phyloP scores from a whole-genome alignment of 2,888 invertebrate species.

The Pseudanteris insignis region DNA sequence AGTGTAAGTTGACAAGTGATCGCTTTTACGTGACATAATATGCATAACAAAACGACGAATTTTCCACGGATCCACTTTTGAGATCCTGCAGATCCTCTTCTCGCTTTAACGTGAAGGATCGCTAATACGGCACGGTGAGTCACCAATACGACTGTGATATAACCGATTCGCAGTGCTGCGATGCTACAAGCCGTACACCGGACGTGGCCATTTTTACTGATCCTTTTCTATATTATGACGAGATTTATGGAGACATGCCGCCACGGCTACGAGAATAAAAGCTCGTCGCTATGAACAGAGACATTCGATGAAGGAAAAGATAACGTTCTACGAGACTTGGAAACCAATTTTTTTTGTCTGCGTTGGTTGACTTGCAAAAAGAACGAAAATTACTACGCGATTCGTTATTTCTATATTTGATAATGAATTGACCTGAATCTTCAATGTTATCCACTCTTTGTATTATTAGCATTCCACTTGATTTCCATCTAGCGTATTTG shows the following conservation, averaged over 20 bases:
- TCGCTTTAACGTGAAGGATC: conserved; percentile 39
- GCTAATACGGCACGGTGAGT: conserved; percentile 37
- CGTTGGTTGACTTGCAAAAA: conserved; percentile 6
- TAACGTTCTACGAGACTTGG: conserved; percentile 35
- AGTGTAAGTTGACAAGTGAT: conserved; percentile 36
- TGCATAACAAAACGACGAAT: conserved; percentile 52
- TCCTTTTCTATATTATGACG: conserved; percentile 65
- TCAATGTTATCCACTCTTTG: too few relatives aligned
- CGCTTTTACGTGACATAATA: conserved; percentile 37
- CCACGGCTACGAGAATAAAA: conserved; percentile 42
- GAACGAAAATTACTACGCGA: too few relatives aligned
- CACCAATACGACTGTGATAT: conserved; percentile 28
- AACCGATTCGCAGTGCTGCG: conserved; percentile 35
- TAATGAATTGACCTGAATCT: too few relatives aligned
- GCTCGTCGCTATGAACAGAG: conserved; percentile 24
- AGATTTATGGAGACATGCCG: conserved; percentile 64
- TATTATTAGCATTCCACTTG: too few relatives aligned
- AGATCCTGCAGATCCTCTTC: conserved; percentile 42
- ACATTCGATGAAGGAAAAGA: conserved; percentile 38
- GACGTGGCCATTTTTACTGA: conserved; percentile 63
- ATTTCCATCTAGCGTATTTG: too few relatives aligned
- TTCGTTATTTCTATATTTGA: too few relatives aligned
- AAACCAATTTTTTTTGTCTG: conserved; percentile 16
- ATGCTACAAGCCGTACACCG: conserved; percentile 38
- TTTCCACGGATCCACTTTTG: conserved; percentile 55